Evolutionary conservation across 64 coral and sea anemone species (phyloP), one percentile per base, ranked within the genome.

Genomic region (Montipora cactus): DNA sequence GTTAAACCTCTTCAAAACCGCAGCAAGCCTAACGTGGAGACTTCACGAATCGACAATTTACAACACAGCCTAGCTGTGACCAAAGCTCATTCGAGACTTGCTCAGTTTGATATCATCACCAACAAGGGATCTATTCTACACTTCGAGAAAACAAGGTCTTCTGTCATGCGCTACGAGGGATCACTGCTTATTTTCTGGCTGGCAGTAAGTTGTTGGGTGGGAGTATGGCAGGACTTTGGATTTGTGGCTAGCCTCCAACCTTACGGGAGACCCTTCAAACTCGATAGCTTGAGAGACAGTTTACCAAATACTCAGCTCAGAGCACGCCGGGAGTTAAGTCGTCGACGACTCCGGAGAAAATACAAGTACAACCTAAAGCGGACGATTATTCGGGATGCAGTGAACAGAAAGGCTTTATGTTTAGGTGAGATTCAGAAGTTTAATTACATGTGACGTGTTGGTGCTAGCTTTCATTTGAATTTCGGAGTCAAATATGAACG

Each of bases 281-380:
- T 96, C 87, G 87, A 96, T 82, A 86, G 91, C 81, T 96, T 96
- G 76, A 89, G 75, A 93, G 95, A 94, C 87, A 91, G 81, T 93
- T 91, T 89, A 49, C 55, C 91, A 93, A 90, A 96, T 81, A 73
- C 52, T 66, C 87, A 49, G 49, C 45, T 62, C 12, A 84, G 95
- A 72, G 89, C 87, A 46, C 88, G 81, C 57, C 91, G 92, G 74
- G 88, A 85, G 81, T 85, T 49, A 16, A 85, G 81, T 18, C 81
- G 89, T 5, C 90, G 80, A 49, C 89, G 88, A 70, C 79, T 78
- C 46, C 89, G 95, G 47, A 80, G 89, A 79, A 97, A 97, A 81
- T 95, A 92, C 89, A 90, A 71, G 74, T 94, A 89, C 93, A 97
- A 97, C 79, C 78, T 97, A 4, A 89, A 79, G 50, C 87, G 88